Percentiles rank a stretch among this genome's conserved stretches.
Evolutionary conservation across 64 coral and sea anemone species (phyloP).

Genomic region (Montipora capricornis): DNA sequence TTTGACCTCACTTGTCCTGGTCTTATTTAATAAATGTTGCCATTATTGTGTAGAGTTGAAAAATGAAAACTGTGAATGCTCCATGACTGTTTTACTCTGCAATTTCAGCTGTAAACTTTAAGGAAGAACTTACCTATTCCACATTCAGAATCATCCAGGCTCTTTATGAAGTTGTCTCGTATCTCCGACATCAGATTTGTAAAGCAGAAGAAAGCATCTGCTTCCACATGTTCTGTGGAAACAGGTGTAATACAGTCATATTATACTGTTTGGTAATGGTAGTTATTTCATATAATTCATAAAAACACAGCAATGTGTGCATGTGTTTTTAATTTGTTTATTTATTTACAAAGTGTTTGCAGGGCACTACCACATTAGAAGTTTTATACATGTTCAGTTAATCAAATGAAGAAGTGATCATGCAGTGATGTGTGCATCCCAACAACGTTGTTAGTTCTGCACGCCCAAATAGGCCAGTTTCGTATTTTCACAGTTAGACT

Average conservation of each 20-base stretch:
- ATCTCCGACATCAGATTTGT: constrained; percentile 98
- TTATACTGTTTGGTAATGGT: no score
- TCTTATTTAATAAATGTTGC: no score
- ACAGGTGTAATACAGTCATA: background rate
- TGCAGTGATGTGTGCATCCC: no score
- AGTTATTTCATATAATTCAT: background rate
- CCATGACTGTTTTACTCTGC: constrained; percentile 3
- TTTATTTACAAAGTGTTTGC: background rate
- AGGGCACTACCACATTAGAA: background rate
- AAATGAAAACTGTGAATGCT: no score
- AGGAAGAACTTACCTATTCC: constrained; percentile 85
- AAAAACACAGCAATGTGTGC: no score
- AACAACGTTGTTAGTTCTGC: no score
- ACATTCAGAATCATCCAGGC: constrained; percentile 91
- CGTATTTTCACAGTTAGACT: no score
- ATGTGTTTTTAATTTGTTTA: background rate
- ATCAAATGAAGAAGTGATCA: background rate
- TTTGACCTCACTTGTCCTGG: no score
- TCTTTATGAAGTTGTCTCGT: constrained; percentile 97
- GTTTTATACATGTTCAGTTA: no score
- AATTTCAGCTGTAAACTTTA: background rate
- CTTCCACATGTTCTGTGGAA: constrained; percentile 91
- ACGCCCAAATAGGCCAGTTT: no score
- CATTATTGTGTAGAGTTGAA: no score
- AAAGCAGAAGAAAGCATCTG: constrained; percentile 98